A percentile compares a stretch with the other conserved stretches of the same genome.
These are phyloP conservation scores for Neoscelio sp. DNA, from an alignment of 2,888 invertebrate species.

Conservation along the genomic window DNA sequence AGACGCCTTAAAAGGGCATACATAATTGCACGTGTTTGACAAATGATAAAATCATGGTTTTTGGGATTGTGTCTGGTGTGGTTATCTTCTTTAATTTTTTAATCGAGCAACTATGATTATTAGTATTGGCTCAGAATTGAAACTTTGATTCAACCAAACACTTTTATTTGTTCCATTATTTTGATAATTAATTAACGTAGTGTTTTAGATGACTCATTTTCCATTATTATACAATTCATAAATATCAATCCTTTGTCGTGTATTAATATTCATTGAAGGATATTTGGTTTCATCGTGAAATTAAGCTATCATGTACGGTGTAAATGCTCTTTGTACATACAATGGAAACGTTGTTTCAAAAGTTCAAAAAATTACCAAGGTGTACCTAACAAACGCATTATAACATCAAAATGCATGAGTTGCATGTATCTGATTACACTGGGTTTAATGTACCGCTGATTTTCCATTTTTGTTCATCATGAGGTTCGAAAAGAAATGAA, in stretches of 20 bases:
- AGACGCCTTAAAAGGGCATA: conserved; percentile 10
- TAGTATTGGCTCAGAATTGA: background rate
- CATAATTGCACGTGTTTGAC: conserved; percentile 35
- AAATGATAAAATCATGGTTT: conserved; percentile 36
- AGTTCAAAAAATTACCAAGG: conserved; percentile 6
- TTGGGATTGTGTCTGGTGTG: conserved; percentile 38
- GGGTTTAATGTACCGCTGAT: background rate
- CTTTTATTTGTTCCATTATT: background rate
- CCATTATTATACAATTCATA: background rate
- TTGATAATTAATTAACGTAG: background rate
- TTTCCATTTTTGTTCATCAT: background rate
- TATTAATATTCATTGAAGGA: conserved; percentile 9
- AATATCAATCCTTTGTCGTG: background rate
- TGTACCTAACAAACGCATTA: conserved; percentile 23
- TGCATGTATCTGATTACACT: conserved; percentile 48
- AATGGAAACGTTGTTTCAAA: conserved; percentile 17
- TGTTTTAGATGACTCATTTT: background rate
- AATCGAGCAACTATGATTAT: conserved; percentile 4
- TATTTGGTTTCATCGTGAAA: conserved; percentile 4
- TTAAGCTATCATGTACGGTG: background rate
- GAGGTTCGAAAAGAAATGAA: background rate
- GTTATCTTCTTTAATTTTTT: conserved; percentile 22
- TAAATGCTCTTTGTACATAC: conserved; percentile 12
- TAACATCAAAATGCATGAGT: conserved; percentile 44
- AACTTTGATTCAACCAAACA: conserved; percentile 21